A percentile compares a stretch with the other conserved stretches of the same genome.
Evolutionary conservation across 1,140 invertebrate genomes (phyloP).

Genomic region (Drosophila simulans): DNA sequence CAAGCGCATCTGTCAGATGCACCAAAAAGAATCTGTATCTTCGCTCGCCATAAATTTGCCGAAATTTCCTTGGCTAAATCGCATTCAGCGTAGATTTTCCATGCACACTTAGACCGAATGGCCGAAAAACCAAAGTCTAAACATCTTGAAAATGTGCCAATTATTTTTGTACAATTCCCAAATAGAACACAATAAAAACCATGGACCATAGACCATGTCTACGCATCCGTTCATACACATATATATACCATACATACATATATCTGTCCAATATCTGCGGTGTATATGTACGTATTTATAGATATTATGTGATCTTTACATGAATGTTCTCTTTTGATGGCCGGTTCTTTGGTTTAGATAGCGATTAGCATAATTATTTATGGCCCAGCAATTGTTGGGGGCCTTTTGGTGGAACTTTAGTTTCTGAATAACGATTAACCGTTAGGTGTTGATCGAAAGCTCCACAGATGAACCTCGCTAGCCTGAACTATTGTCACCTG

Average conservation of each 20-base stretch:
- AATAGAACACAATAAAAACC: constrained; percentile 71
- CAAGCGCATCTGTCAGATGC: constrained; percentile 43
- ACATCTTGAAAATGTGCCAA: constrained; percentile 72
- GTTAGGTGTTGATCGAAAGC: constrained; percentile 14
- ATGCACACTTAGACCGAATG: constrained; percentile 23
- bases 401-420: constrained; percentile 16
- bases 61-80: constrained; percentile 17
- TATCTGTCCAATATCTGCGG: constrained; percentile 7
- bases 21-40: constrained; percentile 8
- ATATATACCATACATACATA: not conserved
- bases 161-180: constrained; percentile 59
- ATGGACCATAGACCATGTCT: constrained; percentile 15
- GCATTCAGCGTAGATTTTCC: constrained; percentile 7
- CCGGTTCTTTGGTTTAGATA: constrained; percentile 24
- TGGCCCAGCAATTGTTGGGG: constrained; percentile 43
- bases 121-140: constrained; percentile 24
- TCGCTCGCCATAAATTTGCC: constrained; percentile 1
- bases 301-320: constrained; percentile 47
- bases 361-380: constrained; percentile 54
- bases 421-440: constrained; percentile 25
- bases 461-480: constrained; percentile 11
- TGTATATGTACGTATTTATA: constrained; percentile 36
- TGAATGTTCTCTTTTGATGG: constrained; percentile 21
- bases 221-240: constrained; percentile 6
- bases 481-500: not conserved